Evolutionary conservation across 2,797 vertebrate genomes (phyloP), one percentile per base, ranked within the genome.

Genomic region (Sylvilagus floridanus): DNA sequence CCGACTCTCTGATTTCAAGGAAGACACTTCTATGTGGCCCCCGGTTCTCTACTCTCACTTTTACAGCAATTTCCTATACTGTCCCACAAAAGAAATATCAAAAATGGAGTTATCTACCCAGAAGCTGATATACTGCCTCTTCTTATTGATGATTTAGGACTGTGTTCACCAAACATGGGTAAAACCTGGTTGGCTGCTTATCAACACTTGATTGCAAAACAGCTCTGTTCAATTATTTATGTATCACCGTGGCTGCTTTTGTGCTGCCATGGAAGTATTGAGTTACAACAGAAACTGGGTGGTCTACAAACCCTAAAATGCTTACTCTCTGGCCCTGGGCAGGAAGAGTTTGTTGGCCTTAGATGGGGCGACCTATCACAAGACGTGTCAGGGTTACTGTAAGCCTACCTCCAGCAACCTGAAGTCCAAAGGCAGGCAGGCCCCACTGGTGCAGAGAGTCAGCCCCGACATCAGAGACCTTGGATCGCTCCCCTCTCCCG

Each of bases 151-250:
- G 24, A 86, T 76, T 16, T 71, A 66, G 47, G 30, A 68, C 11
- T 60, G 1, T 11, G 62, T 30, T 62, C 16, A 28, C 57, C 65
- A 75, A 52, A 84, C 62, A 76, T 1, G 57, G 13, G 28, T 84
- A 82, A 71, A 81, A 88, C 91, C 28, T 93, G 62, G 60, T 54
- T 47, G 1, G 35, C 72, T 62, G n/a, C 26, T 79, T 93, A 87
- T 26, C 83, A 86, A 73, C 13, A 75, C 26, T 72, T 81, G 30
- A 90, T 19, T 81, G 47, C 47, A 90, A 93, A 57, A 66, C 7
- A 69, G n/a, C 4, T 62, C 54, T 10, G 73, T 32, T 87, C 47
- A 16, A 68, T 83, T 57, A 37, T 79, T 79, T 91, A 30, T 17
- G 5, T 87, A 57, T 42, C 79, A 3, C 54, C 75, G 11, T 68